Percentiles rank a stretch among this genome's conserved stretches.
These are phyloP conservation scores for Phylloscopus trochilus DNA, from an alignment of 2,113 vertebrate genomes.

Conservation along the genomic window DNA sequence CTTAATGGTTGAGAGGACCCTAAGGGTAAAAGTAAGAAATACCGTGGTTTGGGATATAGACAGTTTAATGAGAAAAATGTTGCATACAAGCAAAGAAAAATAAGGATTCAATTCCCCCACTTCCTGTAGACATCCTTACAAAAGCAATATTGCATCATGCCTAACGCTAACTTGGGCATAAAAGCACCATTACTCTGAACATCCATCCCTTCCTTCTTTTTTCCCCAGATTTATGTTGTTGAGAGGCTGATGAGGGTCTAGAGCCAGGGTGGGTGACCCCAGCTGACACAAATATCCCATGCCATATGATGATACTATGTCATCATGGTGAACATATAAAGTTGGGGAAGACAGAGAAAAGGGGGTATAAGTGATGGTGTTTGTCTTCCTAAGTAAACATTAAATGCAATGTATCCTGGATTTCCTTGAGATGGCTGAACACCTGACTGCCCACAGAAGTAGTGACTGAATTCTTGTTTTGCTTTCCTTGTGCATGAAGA, in stretches of 20 bases:
- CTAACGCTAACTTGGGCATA: not conserved
- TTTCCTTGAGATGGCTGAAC: not conserved
- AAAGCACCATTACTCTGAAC: not conserved
- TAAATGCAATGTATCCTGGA: not conserved
- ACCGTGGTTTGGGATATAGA: not conserved
- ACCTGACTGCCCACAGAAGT: not conserved
- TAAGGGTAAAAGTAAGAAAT: not conserved
- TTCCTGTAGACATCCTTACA: not conserved
- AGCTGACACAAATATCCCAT: not conserved
- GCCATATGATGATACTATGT: accelerated
- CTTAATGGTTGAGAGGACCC: not conserved
- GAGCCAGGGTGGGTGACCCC: accelerated
- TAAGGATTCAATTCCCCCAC: accelerated
- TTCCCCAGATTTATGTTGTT: not conserved
- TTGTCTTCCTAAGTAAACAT: not conserved
- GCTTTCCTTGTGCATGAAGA: not conserved
- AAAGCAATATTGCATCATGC: not conserved
- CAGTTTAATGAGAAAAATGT: not conserved
- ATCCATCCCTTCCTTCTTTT: not conserved
- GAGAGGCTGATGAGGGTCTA: not conserved
- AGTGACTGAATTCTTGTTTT: not conserved
- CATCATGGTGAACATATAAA: not conserved
- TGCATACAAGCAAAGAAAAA: not conserved
- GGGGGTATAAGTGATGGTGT: not conserved
- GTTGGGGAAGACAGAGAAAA: not conserved